Evolutionary conservation across 2,113 vertebrate genomes (phyloP), one percentile per base, ranked within the genome.

Genomic region (Chaenogobius annularis): DNA sequence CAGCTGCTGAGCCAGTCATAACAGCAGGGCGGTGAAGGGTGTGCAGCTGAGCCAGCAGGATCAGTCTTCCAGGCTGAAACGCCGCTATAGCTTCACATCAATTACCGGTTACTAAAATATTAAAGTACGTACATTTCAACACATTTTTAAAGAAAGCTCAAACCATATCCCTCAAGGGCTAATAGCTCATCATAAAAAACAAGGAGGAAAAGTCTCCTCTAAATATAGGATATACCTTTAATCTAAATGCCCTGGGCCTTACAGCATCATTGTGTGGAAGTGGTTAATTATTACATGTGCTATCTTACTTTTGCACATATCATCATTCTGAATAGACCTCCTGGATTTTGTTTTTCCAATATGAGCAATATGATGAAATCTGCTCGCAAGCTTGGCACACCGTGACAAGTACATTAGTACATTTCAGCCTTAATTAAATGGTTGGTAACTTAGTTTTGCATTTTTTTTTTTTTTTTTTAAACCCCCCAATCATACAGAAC

Each of bases 311-410:
- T 63, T 37, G 61, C 61, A 63, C 17, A 37, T 35, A 63, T 35
- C 35, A 12, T 40, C 61, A 63, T 40, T 63, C 10, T 37, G 35
- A 63, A 63, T n/a, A 63, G 61, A 63, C 61, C 35, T 63, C 14
- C 58, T 61, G 58, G 14, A 31, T 63, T 63, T 63, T 63, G 17
- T 43, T 40, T 63, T 40, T 35, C 19, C 31, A 61, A 61, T 3
- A 63, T 63, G 35, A 40, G 61, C 61, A 63, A 63, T 43, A 66
- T 66, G 44, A 47, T 46, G 64, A 66, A 46, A 66, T 46, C 64
- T 66, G 20, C 64, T 15, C 47, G 64, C 63, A 22, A 9, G 31
- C 22, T 64, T 37, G 9, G 15, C 20, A 54, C 54, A 7, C 10
- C 11, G 64, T 66, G 40, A 46, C 40, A 47, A 47, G 43, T 20